Base-by-base conservation (phyloP, 2,888 invertebrate genomes). In the Lottia gigantea region DNA sequence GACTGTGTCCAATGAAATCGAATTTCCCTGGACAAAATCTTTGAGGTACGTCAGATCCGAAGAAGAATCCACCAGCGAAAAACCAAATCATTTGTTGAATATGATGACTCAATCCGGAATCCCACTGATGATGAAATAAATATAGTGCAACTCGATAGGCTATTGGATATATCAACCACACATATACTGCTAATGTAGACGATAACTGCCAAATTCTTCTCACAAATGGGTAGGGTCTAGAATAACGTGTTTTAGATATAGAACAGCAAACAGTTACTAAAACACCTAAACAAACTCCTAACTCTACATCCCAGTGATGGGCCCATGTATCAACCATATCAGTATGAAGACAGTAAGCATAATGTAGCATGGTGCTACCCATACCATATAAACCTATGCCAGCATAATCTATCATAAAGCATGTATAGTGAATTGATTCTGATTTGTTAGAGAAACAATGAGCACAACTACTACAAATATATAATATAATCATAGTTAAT, bases 341-440 rank as follows among this genome's bases (percentile, higher is more conserved):
- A 46, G 81, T 77, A 64, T 86, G 82, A 66, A 82, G 79, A 68
- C 86, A 85, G 73, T 88, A 88, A 65, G 79, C 78, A 64, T 85
- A 83, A 74, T 88, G 88, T n/a, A 86, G 77, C 46, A 87, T 82
- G 25, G 83, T 83, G 73, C 86, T 85, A n/a, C 88, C 87, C 14
- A 87, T 76, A n/a, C 87, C 87, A 76, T 87, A 88, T 68, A 88
- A 72, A n/a, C 88, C 87, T 55, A 88, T 87, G 31, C 86, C 87
- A 40, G 86, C 84, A 76, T 88, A 88, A 74, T 88, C 88, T 31
- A 87, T 73, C 83, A 88, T 87, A 76, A 88, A 88, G 45, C 86
- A 84, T 7, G 85, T 83, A 76, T 88, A 87, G 71, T 88, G 87
- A n/a, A 81, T 78, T 40, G 85, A 74, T 68, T 87, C 87, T 0